A percentile compares a stretch with the other conserved stretches of the same genome.
Evolutionary conservation across 2,888 invertebrate species (phyloP).

Genomic region (Empis stercorea): DNA sequence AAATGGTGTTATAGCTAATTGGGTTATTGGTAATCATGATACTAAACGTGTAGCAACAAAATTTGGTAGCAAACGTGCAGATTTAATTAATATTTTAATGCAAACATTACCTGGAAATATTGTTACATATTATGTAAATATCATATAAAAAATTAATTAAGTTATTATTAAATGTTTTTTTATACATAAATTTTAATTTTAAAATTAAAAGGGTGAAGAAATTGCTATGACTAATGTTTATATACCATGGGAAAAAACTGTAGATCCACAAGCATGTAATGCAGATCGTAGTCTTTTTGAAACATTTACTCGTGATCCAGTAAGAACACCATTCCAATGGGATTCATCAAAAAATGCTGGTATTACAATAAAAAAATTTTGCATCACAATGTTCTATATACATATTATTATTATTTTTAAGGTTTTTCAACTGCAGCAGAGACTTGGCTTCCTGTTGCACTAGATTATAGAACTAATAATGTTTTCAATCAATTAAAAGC

Average conservation of each 20-base stretch:
- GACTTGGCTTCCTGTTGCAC: slow-evolving; percentile 59
- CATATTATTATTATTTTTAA: slow-evolving; percentile 13
- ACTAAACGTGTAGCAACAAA: slow-evolving; percentile 35
- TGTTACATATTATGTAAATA: slow-evolving; percentile 40
- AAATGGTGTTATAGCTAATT: slow-evolving; percentile 44
- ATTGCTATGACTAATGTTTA: slow-evolving; percentile 54
- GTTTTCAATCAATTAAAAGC: slow-evolving; percentile 40
- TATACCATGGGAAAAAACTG: slow-evolving; percentile 46
- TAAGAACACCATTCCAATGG: slow-evolving; percentile 44
- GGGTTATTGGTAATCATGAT: slow-evolving; percentile 50
- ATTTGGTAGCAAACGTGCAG: slow-evolving; percentile 37
- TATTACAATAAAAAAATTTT: slow-evolving; percentile 10
- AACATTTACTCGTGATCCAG: slow-evolving; percentile 35
- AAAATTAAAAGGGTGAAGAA: slow-evolving; percentile 53
- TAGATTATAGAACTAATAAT: slow-evolving; percentile 45
- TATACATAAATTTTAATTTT: not conserved
- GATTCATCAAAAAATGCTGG: slow-evolving; percentile 32
- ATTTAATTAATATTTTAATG: slow-evolving; percentile 43
- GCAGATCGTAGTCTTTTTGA: slow-evolving; percentile 30
- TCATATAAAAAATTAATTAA: too few species aligned
- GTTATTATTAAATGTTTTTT: slow-evolving; percentile 1
- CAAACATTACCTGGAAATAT: slow-evolving; percentile 45
- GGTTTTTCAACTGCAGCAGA: slow-evolving; percentile 26
- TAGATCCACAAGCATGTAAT: slow-evolving; percentile 45
- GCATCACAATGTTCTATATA: not conserved